Conservation (phyloP, 2,888 invertebrate genomes). For the Euphydryas editha region DNA sequence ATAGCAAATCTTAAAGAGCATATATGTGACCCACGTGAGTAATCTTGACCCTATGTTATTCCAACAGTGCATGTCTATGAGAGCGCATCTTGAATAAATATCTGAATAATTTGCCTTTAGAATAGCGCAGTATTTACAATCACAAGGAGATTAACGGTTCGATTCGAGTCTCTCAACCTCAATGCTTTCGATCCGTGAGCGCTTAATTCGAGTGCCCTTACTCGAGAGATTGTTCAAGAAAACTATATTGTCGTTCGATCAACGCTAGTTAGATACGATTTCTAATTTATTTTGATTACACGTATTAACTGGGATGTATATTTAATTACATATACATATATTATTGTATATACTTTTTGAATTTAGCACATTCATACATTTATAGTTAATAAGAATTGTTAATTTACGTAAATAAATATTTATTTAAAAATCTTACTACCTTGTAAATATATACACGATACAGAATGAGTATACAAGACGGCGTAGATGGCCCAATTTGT, state of each 20-base stretch:
- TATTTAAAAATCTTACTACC: too few relatives aligned
- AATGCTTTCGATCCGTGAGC: slow-evolving; percentile 60
- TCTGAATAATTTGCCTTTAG: slow-evolving; percentile 33
- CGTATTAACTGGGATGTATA: not conserved
- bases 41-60: slow-evolving; percentile 13
- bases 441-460: too few relatives aligned
- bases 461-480: too few relatives aligned
- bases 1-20: not conserved
- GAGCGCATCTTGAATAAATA: slow-evolving; percentile 38
- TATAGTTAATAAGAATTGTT: too few relatives aligned
- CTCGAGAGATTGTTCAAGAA: slow-evolving; percentile 40
- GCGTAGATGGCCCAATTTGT: too few relatives aligned
- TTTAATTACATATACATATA: not conserved
- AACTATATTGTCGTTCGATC: slow-evolving; percentile 41
- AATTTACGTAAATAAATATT: too few relatives aligned
- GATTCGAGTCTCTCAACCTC: slow-evolving; percentile 53
- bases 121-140: slow-evolving; percentile 37
- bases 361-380: too few relatives aligned
- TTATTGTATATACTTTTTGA: not conserved
- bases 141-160: slow-evolving; percentile 61
- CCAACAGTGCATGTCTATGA: slow-evolving; percentile 9
- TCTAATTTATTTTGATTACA: slow-evolving; percentile 30
- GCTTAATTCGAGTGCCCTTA: slow-evolving; percentile 59
- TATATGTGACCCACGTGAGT: slow-evolving; percentile 3
- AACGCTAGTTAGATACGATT: slow-evolving; percentile 40